Evolutionary conservation across 2,888 invertebrate species (phyloP).

Genomic region (Tortrix viridana): DNA sequence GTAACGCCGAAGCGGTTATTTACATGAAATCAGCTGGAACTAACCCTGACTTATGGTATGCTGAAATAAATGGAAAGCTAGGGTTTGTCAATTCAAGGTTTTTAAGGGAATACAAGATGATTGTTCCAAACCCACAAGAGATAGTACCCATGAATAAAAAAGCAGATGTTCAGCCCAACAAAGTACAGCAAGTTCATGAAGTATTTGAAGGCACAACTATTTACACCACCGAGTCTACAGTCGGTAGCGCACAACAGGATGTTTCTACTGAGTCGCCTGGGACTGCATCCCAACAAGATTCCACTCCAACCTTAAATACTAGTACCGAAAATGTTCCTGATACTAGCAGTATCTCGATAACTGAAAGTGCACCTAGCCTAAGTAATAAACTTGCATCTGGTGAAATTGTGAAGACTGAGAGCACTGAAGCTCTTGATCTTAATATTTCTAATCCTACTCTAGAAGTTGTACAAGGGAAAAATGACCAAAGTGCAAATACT

Average conservation of each 20-base stretch:
- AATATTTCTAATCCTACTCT: constrained; percentile 1
- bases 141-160: constrained; percentile 57
- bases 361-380: constrained; percentile 10
- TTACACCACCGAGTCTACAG: constrained; percentile 63
- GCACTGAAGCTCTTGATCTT: constrained; percentile 3
- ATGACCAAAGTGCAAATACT: constrained; percentile 7
- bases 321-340: constrained; percentile 25
- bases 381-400: constrained; percentile 13
- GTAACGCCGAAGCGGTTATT: constrained; percentile 84
- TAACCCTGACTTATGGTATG: constrained; percentile 86
- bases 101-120: constrained; percentile 85
- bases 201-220: constrained; percentile 89
- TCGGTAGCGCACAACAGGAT: constrained; percentile 42
- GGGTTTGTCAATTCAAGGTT: constrained; percentile 87
- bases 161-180: constrained; percentile 63
- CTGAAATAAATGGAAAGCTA: constrained; percentile 86
- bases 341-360: constrained; percentile 2
- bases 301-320: constrained; percentile 23
- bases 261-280: constrained; percentile 44
- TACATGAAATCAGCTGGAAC: constrained; percentile 89
- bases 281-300: constrained; percentile 39
- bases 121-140: constrained; percentile 62
- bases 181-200: constrained; percentile 72
- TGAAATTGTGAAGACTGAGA: constrained; percentile 20
- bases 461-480: not conserved